phyloP scores from a whole-genome alignment of 1,140 invertebrate genomes.

The Brachionus plicatilis region DNA sequence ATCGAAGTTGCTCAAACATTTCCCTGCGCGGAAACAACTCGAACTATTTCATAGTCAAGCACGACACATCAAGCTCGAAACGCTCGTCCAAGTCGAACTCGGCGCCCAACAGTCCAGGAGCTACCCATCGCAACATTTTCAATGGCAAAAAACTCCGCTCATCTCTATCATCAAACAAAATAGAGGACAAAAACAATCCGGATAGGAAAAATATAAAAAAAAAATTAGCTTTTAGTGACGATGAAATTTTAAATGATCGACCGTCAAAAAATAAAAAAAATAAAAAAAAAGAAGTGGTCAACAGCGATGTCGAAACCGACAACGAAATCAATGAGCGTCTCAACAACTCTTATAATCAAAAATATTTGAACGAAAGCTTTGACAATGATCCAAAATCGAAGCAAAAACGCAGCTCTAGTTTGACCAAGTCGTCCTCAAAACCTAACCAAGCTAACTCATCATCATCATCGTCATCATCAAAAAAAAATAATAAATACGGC shows the following conservation, averaged over 20 bases:
- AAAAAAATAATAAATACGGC: background rate
- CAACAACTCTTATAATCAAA: constrained; percentile 27
- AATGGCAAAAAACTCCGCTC: background rate
- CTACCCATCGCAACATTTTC: background rate
- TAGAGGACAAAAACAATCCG: constrained; percentile 31
- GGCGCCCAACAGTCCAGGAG: background rate
- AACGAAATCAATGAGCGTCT: constrained; percentile 6
- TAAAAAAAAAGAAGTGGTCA: background rate
- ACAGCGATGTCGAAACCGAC: constrained; percentile 12
- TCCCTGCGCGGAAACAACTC: background rate
- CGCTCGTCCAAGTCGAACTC: constrained; percentile 7
- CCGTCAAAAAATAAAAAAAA: background rate
- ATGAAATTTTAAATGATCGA: constrained; percentile 30
- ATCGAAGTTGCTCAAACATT: constrained; percentile 1
- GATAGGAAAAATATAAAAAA: constrained; percentile 24
- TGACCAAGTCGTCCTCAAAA: background rate
- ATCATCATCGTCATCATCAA: constrained; percentile 6
- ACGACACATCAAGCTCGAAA: background rate
- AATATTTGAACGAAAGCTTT: constrained; percentile 22
- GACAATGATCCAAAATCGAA: constrained; percentile 23
- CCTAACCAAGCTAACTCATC: background rate
- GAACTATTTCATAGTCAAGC: constrained; percentile 18
- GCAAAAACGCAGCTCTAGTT: constrained; percentile 14
- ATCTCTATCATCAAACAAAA: constrained; percentile 32
- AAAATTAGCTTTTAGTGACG: constrained; percentile 38